Conservation (phyloP, 2,797 vertebrate species). For the Sitta carolinensis region DNA sequence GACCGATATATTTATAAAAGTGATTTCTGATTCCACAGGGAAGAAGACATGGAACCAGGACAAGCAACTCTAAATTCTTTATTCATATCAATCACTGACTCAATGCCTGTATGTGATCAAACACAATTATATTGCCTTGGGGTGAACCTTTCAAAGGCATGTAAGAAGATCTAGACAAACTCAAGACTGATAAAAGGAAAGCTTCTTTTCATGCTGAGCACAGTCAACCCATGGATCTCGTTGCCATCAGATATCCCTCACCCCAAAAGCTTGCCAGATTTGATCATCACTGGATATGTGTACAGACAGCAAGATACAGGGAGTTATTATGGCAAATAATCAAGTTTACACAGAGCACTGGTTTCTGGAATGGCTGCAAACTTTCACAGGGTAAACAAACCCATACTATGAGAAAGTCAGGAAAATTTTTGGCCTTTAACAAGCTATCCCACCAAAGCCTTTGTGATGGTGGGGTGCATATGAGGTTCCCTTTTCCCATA, state of each 20-base stretch:
- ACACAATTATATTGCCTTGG: slow-evolving; percentile 46
- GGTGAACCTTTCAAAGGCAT: slow-evolving; percentile 57
- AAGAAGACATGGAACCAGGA: slow-evolving; percentile 42
- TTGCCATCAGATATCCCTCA: background rate
- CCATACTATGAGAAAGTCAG: rapidly evolving
- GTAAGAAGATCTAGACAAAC: slow-evolving; percentile 40
- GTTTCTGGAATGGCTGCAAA: background rate
- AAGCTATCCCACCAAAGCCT: background rate
- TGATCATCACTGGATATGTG: background rate
- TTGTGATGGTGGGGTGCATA: background rate
- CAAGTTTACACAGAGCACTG: background rate
- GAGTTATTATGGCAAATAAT: background rate
- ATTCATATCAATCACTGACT: slow-evolving; percentile 54
- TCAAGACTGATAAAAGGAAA: slow-evolving; percentile 39
- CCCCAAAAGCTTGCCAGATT: background rate
- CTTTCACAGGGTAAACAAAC: background rate
- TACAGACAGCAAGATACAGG: background rate
- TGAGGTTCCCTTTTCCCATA: background rate
- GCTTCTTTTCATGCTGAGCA: background rate
- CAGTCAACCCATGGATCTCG: background rate
- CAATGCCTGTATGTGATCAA: slow-evolving; percentile 51
- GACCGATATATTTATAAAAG: slow-evolving; percentile 50
- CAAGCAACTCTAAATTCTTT: slow-evolving; percentile 42
- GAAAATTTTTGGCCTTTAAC: background rate
- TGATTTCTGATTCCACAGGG: slow-evolving; percentile 55